A percentile compares a stretch with the other conserved stretches of the same genome.
These are phyloP conservation scores for Gasterosteus aculeatus DNA, from an alignment of 2,113 vertebrate genomes.

Conservation along the genomic window DNA sequence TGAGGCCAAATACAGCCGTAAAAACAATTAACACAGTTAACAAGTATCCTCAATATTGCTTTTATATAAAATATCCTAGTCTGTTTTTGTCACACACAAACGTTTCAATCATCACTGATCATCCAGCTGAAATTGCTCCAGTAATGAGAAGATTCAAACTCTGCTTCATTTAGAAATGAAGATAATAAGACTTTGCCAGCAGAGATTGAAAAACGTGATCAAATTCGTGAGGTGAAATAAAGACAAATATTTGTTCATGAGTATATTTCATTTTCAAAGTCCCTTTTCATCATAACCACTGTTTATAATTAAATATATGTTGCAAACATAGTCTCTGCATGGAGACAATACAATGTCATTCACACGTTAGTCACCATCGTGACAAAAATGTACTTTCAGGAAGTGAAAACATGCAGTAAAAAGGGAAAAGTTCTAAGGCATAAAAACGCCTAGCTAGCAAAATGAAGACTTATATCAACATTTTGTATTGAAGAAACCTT, in stretches of 20 bases:
- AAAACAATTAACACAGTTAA: constrained; percentile 26
- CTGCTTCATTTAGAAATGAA: not conserved
- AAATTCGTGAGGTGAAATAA: not conserved
- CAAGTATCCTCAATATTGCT: not conserved
- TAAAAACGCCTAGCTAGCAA: not conserved
- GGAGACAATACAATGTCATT: not conserved
- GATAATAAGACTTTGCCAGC: not conserved
- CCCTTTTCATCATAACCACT: not conserved
- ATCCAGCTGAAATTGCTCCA: not conserved
- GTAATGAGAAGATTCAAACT: not conserved
- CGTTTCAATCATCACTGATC: not conserved
- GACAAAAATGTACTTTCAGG: not conserved
- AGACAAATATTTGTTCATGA: not conserved
- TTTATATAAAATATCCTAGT: constrained; percentile 7
- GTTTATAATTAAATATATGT: not conserved
- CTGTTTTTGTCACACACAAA: constrained; percentile 2
- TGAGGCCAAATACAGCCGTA: constrained; percentile 53
- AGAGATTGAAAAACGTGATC: not conserved
- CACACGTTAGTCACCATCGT: not conserved
- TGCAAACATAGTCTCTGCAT: not conserved
- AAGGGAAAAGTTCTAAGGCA: not conserved
- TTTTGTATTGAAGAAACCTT: not conserved
- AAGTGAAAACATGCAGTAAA: not conserved
- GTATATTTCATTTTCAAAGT: not conserved
- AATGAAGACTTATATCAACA: not conserved